These are phyloP conservation scores for Altica lythri DNA, from an alignment of 2,888 invertebrate species.

Conservation along the genomic window DNA sequence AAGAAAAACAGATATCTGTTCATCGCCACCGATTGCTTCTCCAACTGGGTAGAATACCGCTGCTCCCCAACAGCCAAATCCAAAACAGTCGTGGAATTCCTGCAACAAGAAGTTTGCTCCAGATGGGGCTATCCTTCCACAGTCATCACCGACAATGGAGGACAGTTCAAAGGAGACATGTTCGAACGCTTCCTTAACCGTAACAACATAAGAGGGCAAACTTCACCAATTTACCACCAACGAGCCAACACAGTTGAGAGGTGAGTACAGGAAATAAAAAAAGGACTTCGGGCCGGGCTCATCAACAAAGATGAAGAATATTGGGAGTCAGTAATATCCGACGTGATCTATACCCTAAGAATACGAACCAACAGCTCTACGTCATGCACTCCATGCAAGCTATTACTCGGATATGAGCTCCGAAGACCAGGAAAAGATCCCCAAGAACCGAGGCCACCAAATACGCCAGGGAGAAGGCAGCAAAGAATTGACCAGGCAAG, in stretches of 20 bases:
- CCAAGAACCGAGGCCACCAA: neutral
- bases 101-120: too few relatives aligned
- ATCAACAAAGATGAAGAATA: neutral
- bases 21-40: too few relatives aligned
- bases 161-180: too few relatives aligned
- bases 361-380: neutral
- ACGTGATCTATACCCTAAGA: neutral
- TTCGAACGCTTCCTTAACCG: too few relatives aligned
- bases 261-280: conserved; percentile 40
- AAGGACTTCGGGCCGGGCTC: neutral
- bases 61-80: too few relatives aligned
- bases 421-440: neutral
- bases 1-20: too few relatives aligned
- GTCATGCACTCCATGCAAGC: neutral
- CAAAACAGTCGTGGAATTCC: too few relatives aligned
- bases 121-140: too few relatives aligned
- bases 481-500: neutral
- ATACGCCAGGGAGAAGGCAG: neutral
- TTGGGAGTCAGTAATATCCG: neutral
- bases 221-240: conserved; percentile 39
- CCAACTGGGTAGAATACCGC: too few relatives aligned
- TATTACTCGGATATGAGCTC: neutral
- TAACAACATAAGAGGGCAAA: too few relatives aligned
- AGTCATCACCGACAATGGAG: too few relatives aligned
- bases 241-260: conserved; percentile 39